Base-by-base conservation (phyloP, 1,140 invertebrate genomes). In the Dolichoris vasculosae region DNA sequence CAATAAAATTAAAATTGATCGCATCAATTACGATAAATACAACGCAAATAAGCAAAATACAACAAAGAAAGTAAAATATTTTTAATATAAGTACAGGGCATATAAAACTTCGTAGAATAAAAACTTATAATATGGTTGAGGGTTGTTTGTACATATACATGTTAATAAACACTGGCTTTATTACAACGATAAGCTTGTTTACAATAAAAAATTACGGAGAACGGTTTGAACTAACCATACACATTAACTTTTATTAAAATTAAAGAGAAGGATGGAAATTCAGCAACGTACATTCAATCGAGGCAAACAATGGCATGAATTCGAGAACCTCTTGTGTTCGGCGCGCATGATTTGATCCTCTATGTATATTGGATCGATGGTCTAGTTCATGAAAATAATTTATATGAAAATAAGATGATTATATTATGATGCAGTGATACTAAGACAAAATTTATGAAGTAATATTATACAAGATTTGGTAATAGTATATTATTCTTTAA, bases 241-340 rank as follows among this genome's bases (percentile, higher is more conserved):
- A 32, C 11, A 40, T 30, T 55, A 46, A 17, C 71, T 30, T 26
- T 40, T 46, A 59, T 78, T 80, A 35, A 63, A 81, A 81, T 0
- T 32, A n/a, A 23, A 67, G 38, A 46, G 79, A 75, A 78, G 88
- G 87, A 86, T 88, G 71, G 4, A 88, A 87, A 87, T 87, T 85
- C 87, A 87, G 83, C 85, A 82, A 87, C 86, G 87, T 86, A 85
- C 79, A 51, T 88, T 86, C 79, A 87, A 82, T 4, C 1, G 46
- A 8, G 32, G 77, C 73, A 35, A 82, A 88, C 85, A 88, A 88
- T 88, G 75, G 4, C 6, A 32, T 86, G 30, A 77, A 15, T n/a
- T 4, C 75, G 4, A 30, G 11, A 35, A 67, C 67, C 40, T 48
- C 86, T 87, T 87, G 86, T 87, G 64, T 75, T 11, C 30, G 40